Base-by-base conservation (phyloP, 2,888 invertebrate genomes). In the Drosophila anomalipes region DNA sequence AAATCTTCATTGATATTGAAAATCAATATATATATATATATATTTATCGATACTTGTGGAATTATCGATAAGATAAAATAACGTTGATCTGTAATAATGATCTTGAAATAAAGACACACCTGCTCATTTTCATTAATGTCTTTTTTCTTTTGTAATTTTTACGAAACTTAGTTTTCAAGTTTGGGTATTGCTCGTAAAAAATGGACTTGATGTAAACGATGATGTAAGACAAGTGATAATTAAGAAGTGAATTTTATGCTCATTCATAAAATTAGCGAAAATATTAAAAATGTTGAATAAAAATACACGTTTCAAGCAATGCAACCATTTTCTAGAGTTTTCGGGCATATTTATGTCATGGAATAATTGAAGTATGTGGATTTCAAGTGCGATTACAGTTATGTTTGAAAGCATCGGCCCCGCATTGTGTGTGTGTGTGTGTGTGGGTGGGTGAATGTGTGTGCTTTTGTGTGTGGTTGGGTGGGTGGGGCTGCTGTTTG, bases 401-500 rank as follows among this genome's bases (percentile, higher is more conserved):
- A 61, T 35, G 28, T 35, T 39, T 33, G 44, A 54, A 47, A 44
- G 10, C 59, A 47, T 39, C 33, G 58, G 56, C 32, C 35, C 7
- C 52, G 60, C 63, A 64, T 65, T 70, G 32, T 41, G 65, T 68
- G 49, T 16, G 51, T 30, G n/a, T 32, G 12, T 51, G 32, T n/a
- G 22, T 16, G n/a, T 41, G 14, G 3, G 22, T 53, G 53, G 7
- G 22, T 53, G 53, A 4, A 4, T 41, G n/a, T 22, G 44, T 22
- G 44, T 44, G 44, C n/a, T 44, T 22, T 44, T 44, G 54, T 35
- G 54, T 54, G 54, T 49, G 14, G 14, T 2, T 53, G 22, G n/a
- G 7, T 32, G 32, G n/a, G n/a, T 4, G 41, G 10, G n/a, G 49
- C 67, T 76, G 68, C 66, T 79, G 65, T 77, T 70, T 76, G 71